phyloP scores from a whole-genome alignment of 2,888 invertebrate genomes.

The Teleiodes luculella region DNA sequence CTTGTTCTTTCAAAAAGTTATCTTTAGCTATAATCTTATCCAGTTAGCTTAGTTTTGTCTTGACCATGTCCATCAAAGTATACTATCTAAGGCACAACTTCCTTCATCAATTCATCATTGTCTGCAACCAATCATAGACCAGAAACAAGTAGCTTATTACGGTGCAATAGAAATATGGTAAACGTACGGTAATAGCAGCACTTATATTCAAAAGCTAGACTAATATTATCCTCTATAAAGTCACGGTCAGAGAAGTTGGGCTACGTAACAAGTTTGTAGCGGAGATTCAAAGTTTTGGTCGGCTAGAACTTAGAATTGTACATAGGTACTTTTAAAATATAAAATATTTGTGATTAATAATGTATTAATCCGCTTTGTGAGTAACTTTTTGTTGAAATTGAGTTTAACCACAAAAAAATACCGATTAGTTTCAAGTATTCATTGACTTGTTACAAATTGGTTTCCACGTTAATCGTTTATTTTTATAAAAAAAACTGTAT shows the following conservation, averaged over 20 bases:
- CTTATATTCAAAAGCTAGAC: conserved; percentile 25
- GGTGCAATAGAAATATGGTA: conserved; percentile 5
- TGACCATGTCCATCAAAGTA: too few relatives aligned
- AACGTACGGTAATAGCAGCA: conserved; percentile 12
- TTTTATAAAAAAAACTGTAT: too few relatives aligned
- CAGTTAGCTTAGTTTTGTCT: too few relatives aligned
- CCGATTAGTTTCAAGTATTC: too few relatives aligned
- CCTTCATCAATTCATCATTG: background rate
- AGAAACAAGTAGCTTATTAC: conserved; percentile 7
- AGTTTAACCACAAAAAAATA: too few relatives aligned
- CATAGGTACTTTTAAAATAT: too few relatives aligned
- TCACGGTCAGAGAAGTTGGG: conserved; percentile 24
- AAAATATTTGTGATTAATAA: too few relatives aligned
- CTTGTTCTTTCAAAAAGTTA: background rate
- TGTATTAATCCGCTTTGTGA: too few relatives aligned
- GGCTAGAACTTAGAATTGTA: background rate
- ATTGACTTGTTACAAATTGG: too few relatives aligned
- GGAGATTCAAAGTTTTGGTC: background rate
- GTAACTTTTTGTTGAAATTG: too few relatives aligned
- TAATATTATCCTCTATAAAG: conserved; percentile 27
- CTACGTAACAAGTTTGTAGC: conserved; percentile 22
- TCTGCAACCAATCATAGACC: background rate
- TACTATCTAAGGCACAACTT: background rate
- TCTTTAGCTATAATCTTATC: too few relatives aligned
- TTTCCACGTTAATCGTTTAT: too few relatives aligned